phyloP scores from a whole-genome alignment of 2,113 vertebrate species.

The Oryzias woworae region DNA sequence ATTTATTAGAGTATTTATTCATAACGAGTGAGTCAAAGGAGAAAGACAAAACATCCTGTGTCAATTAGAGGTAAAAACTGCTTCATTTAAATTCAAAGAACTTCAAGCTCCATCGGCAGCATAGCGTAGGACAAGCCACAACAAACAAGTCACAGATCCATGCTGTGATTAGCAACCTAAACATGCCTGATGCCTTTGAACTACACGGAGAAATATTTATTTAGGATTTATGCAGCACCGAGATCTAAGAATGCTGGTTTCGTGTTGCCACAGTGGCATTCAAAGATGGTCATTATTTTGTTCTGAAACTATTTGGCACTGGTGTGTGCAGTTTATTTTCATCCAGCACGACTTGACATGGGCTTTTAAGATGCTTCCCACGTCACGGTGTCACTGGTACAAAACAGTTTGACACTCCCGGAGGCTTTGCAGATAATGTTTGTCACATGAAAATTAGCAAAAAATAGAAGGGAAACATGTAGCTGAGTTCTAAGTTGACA shows the following conservation, averaged over 20 bases:
- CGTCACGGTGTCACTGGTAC: constrained; percentile 26
- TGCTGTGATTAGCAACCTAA: constrained; percentile 6
- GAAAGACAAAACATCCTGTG: not conserved
- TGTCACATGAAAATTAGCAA: constrained; percentile 35
- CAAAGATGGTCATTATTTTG: constrained; percentile 16
- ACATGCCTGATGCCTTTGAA: constrained; percentile 23
- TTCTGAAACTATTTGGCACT: constrained; percentile 33
- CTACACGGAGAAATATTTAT: constrained; percentile 13
- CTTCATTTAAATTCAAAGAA: constrained; percentile 16
- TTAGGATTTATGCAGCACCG: constrained; percentile 20
- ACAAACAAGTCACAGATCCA: constrained; percentile 9
- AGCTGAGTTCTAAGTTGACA: constrained; percentile 46
- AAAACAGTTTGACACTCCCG: constrained; percentile 43
- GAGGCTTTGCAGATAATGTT: constrained; percentile 43
- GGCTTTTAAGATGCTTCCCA: constrained; percentile 31
- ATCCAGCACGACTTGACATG: constrained; percentile 18
- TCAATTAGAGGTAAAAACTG: constrained; percentile 1
- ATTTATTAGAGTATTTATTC: constrained; percentile 1
- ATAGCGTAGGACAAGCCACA: not conserved
- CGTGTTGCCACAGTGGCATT: constrained; percentile 3
- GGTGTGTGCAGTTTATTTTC: constrained; percentile 27
- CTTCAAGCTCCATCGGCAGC: not conserved
- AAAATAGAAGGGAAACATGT: constrained; percentile 48
- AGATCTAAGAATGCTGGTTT: constrained; percentile 16
- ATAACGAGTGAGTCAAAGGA: not conserved